These are phyloP conservation scores for Equus quagga DNA, from an alignment of 2,113 vertebrate genomes.

Conservation along the genomic window DNA sequence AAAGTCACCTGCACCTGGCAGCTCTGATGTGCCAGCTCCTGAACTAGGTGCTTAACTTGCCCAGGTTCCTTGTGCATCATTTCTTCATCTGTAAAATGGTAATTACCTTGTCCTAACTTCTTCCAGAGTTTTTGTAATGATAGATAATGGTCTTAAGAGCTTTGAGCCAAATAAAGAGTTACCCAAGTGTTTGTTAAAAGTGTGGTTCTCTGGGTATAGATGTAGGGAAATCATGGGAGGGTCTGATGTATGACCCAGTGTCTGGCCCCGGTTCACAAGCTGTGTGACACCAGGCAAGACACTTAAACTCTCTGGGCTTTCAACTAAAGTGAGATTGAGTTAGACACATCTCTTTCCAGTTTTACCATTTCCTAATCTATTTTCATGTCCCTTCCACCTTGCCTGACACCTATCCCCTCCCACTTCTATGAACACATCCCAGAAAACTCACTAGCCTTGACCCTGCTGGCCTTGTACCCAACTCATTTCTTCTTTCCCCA, in stretches of 20 bases:
- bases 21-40: not conserved
- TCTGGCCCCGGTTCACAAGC: not conserved
- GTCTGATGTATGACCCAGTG: not conserved
- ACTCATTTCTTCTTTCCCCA: not conserved
- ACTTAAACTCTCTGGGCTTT: not conserved
- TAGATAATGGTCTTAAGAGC: not conserved
- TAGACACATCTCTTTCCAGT: not conserved
- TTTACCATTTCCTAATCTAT: not conserved
- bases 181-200: not conserved
- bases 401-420: not conserved
- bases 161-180: not conserved
- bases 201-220: not conserved
- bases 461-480: not conserved
- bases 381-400: not conserved
- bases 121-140: not conserved
- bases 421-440: not conserved
- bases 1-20: not conserved
- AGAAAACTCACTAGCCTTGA: not conserved
- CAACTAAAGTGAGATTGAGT: not conserved
- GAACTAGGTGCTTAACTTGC: too few species aligned
- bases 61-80: not conserved
- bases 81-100: constrained; percentile 3
- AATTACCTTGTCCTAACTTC: not conserved
- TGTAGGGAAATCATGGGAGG: not conserved
- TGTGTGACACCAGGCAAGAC: not conserved